phyloP scores from a whole-genome alignment of 2,797 vertebrate genomes.

The Capromys pilorides region DNA sequence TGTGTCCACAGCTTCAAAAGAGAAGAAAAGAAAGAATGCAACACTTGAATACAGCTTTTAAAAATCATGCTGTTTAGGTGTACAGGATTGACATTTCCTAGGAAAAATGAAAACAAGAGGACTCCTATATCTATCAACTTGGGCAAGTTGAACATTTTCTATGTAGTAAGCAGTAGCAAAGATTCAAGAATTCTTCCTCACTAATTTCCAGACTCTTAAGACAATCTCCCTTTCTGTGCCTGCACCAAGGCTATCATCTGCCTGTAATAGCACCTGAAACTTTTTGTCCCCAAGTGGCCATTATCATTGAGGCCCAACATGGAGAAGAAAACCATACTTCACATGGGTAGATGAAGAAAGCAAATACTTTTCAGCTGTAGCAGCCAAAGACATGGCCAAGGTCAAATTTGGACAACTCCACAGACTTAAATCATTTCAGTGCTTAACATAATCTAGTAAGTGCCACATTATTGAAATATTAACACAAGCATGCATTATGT shows the following conservation, averaged over 20 bases:
- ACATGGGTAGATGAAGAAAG: rapidly evolving
- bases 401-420: background rate
- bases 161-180: background rate
- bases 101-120: background rate
- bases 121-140: background rate
- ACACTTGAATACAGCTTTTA: background rate
- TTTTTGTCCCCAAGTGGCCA: background rate
- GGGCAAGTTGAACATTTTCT: background rate
- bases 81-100: background rate
- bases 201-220: background rate
- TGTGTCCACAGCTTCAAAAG: slow-evolving; percentile 12
- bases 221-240: background rate
- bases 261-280: background rate
- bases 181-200: background rate
- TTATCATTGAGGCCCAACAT: background rate
- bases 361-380: background rate
- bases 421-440: background rate
- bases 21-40: slow-evolving; percentile 35
- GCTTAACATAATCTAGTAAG: background rate
- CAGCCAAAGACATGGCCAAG: background rate
- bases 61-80: background rate
- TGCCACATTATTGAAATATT: background rate
- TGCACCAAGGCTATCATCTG: background rate
- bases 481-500: background rate
- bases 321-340: background rate